Evolutionary conservation across 2,113 vertebrate genomes (phyloP).

Genomic region (Brienomyrus longianalis): DNA sequence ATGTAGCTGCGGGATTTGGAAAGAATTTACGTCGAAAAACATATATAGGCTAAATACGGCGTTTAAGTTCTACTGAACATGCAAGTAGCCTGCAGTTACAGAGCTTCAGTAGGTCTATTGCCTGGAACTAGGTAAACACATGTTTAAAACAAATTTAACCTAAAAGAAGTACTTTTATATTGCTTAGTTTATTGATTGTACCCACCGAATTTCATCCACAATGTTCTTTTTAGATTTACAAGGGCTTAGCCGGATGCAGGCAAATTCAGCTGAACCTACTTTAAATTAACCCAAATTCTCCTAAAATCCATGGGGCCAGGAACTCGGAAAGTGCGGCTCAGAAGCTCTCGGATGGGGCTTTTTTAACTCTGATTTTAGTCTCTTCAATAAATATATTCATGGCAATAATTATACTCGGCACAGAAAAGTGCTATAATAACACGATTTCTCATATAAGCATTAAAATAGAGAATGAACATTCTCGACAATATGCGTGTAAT

Average conservation of each 20-base stretch:
- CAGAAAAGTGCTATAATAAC: not conserved
- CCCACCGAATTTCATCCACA: not conserved
- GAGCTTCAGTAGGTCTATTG: not conserved
- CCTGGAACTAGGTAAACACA: not conserved
- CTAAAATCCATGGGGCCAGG: not conserved
- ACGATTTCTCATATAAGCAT: not conserved
- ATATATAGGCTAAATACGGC: not conserved
- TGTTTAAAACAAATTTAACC: not conserved
- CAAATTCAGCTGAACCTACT: not conserved
- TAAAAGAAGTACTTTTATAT: slow-evolving; percentile 4
- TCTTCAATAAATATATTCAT: not conserved
- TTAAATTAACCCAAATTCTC: not conserved
- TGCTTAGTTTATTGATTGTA: not conserved
- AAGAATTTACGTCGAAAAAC: not conserved
- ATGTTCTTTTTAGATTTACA: not conserved
- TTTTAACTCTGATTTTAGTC: not conserved
- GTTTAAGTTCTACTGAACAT: not conserved
- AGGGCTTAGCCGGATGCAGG: not conserved
- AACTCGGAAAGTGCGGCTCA: not conserved
- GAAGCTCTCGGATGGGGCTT: not conserved
- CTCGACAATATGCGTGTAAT: not conserved
- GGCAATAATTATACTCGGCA: not conserved
- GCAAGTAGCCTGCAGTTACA: not conserved
- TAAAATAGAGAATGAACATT: not conserved
- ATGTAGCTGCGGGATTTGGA: not conserved